Base-by-base conservation (phyloP, 2,888 invertebrate genomes). In the Acrobasis consociella region DNA sequence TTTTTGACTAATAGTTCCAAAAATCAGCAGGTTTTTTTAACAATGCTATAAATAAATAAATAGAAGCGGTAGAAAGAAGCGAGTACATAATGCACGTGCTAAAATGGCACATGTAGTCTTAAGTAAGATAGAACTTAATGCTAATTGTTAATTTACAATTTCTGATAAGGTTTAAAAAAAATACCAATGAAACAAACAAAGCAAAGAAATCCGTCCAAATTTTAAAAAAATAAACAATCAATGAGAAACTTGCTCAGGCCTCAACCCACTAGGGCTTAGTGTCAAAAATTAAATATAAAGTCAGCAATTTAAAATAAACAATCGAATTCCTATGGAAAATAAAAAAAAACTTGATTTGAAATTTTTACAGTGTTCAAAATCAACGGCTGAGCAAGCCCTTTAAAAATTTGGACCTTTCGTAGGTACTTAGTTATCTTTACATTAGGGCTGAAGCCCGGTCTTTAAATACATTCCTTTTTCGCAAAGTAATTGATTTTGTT, bases 41-140 rank as follows among this genome's bases (percentile, higher is more conserved):
- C 58, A 58, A 49, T 10, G 50, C 39, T 60, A 59, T 46, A 76
- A 80, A 78, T 86, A 86, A 89, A 89, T 89, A 88, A 89, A 85
- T 83, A 84, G 78, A 76, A 83, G 81, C 77, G 75, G 73, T 78
- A 75, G 73, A 77, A 76, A 75, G 71, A 77, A 75, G 77, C 77
- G 77, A 79, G 76, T 68, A 69, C 68, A 69, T 64, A 73, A 83
- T 86, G 86, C 85, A 89, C 90, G 91, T 92, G 91, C 91, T 66
- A 73, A 74, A 84, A 91, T 91, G 91, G 91, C 91, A 91, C 91
- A 90, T 91, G 87, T 79, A 87, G 82, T 84, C 81, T 87, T 90
- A 89, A 75, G 62, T 72, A 76, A 69, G 64, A 59, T 60, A 64
- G 46, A 60, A 61, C 67, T 68, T 66, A n/a, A 69, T 58, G 39